Percentiles rank a stretch among this genome's conserved stretches.
These are phyloP conservation scores for Hippoglossus hippoglossus DNA, from an alignment of 2,797 vertebrate genomes.

Conservation along the genomic window DNA sequence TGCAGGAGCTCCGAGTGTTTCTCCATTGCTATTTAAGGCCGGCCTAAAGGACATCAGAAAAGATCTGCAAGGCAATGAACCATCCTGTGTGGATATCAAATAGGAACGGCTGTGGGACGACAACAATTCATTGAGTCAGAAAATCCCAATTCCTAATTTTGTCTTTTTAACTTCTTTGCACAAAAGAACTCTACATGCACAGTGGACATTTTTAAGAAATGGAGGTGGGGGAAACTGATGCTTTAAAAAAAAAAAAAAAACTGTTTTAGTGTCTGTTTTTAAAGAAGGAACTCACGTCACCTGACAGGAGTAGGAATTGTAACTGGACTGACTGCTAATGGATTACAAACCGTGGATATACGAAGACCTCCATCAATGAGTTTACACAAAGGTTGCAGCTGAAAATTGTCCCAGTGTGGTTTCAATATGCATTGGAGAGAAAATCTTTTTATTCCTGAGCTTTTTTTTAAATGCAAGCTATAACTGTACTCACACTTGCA, in stretches of 20 bases:
- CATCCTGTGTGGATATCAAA: constrained; percentile 34
- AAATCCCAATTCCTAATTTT: constrained; percentile 71
- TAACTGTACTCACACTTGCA: constrained; percentile 45
- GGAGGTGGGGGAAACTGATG: constrained; percentile 60
- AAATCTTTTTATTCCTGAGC: constrained; percentile 66
- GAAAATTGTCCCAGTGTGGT: constrained; percentile 9
- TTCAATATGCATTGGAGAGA: constrained; percentile 21
- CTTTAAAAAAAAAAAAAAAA: constrained; percentile 55
- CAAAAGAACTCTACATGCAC: constrained; percentile 63
- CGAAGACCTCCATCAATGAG: constrained; percentile 23
- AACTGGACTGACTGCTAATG: constrained; percentile 48
- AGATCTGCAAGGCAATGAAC: constrained; percentile 34
- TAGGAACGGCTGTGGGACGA: constrained; percentile 39
- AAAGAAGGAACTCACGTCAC: constrained; percentile 71
- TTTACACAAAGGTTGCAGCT: constrained; percentile 18
- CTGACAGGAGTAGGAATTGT: constrained; percentile 69
- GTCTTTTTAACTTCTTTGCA: constrained; percentile 74
- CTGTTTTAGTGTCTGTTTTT: constrained; percentile 76
- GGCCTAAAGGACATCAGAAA: constrained; percentile 36
- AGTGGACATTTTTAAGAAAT: constrained; percentile 59
- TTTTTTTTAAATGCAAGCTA: constrained; percentile 52
- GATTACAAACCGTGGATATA: constrained; percentile 41
- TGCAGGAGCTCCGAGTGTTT: constrained; percentile 24
- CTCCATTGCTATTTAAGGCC: constrained; percentile 30
- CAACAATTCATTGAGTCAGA: constrained; percentile 55